Evolutionary conservation across 64 coral and sea anemone species (phyloP).

Genomic region (Pocillopora verrucosa): DNA sequence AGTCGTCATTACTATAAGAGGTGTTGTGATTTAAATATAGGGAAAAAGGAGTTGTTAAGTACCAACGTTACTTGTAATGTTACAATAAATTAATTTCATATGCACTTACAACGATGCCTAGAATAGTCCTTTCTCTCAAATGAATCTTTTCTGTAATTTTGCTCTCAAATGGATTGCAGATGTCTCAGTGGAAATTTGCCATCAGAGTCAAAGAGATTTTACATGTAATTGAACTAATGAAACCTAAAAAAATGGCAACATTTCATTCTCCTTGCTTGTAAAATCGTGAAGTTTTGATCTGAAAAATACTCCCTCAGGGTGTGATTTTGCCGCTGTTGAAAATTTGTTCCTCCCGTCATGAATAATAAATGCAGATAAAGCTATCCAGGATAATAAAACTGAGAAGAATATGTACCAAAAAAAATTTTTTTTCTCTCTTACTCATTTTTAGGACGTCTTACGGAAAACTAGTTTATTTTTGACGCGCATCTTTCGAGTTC

Average conservation of each 20-base stretch:
- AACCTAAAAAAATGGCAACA: neutral
- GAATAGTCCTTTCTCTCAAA: neutral
- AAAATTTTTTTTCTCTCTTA: neutral
- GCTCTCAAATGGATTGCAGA: neutral
- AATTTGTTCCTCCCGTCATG: neutral
- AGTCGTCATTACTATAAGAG: neutral
- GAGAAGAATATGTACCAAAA: neutral
- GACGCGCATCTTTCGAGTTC: slow-evolving; percentile 2
- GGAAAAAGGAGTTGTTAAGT: neutral
- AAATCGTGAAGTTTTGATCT: neutral
- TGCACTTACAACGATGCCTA: neutral
- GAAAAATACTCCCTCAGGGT: neutral
- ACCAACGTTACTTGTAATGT: neutral
- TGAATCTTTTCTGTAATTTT: slow-evolving; percentile 3
- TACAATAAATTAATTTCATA: slow-evolving; percentile 7
- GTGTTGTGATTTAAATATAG: neutral
- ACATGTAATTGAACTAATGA: neutral
- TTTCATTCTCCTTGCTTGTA: neutral
- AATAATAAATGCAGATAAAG: slow-evolving; percentile 26
- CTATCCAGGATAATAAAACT: neutral
- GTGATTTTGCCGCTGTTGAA: neutral
- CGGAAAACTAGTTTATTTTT: neutral
- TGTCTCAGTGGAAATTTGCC: neutral
- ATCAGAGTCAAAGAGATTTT: neutral
- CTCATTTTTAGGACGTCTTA: slow-evolving; percentile 1